Evolutionary conservation across 1,140 invertebrate species (phyloP).

Genomic region (Drosophila bocqueti): DNA sequence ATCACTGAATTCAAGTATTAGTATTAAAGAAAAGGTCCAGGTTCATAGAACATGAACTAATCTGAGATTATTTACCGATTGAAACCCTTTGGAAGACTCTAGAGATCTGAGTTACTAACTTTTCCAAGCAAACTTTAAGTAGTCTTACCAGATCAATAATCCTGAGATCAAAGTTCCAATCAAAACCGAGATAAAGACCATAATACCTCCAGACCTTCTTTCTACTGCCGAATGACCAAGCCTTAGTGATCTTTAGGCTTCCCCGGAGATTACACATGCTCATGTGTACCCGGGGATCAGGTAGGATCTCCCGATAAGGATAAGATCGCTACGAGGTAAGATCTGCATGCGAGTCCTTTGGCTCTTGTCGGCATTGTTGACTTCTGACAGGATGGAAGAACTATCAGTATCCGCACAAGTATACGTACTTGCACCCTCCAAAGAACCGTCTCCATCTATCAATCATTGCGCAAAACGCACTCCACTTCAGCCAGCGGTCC

Average conservation of each 20-base stretch:
- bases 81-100: not conserved
- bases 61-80: not conserved
- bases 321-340: slow-evolving; percentile 12
- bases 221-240: not conserved
- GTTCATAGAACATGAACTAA: not conserved
- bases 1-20: not conserved
- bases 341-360: slow-evolving; percentile 37
- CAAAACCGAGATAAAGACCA: not conserved
- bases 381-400: not conserved
- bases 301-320: not conserved
- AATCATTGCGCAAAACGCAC: slow-evolving; percentile 59
- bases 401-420: not conserved
- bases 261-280: not conserved
- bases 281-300: not conserved
- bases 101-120: not conserved
- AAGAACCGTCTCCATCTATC: slow-evolving; percentile 6
- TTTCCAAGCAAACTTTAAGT: not conserved
- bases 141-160: not conserved
- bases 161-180: not conserved
- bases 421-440: not conserved
- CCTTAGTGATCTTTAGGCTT: not conserved
- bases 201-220: not conserved
- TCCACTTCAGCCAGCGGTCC: slow-evolving; percentile 27
- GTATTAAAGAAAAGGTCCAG: no score
- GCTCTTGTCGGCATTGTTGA: slow-evolving; percentile 1